phyloP scores from a whole-genome alignment of 2,113 vertebrate genomes.

The Dicrurus megarhynchus region DNA sequence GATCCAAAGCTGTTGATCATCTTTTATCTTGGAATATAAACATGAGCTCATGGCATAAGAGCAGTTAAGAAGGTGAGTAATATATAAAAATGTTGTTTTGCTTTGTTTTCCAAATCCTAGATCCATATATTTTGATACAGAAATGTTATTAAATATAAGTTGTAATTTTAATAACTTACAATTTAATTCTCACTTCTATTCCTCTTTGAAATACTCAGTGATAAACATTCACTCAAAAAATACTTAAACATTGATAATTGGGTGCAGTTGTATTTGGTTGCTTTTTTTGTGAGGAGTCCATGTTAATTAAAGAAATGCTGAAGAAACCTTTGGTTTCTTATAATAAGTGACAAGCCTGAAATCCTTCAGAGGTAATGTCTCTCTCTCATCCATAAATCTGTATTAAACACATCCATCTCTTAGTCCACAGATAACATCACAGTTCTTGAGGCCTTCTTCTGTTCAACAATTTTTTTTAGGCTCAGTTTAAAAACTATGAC shows the following conservation, averaged over 20 bases:
- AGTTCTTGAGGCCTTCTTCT: not conserved
- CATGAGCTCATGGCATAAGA: not conserved
- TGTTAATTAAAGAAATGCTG: not conserved
- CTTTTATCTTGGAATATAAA: not conserved
- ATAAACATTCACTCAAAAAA: not conserved
- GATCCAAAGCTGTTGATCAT: not conserved
- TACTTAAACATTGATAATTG: not conserved
- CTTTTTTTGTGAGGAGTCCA: not conserved
- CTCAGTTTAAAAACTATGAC: not conserved
- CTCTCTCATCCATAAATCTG: not conserved
- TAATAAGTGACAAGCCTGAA: not conserved
- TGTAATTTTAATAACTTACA: not conserved
- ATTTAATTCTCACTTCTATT: not conserved
- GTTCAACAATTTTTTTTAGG: not conserved
- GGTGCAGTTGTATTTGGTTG: not conserved
- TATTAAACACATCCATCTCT: not conserved
- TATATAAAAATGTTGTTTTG: not conserved
- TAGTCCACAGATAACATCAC: not conserved
- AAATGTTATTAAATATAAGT: not conserved
- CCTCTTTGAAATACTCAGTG: not conserved
- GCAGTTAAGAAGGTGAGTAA: not conserved
- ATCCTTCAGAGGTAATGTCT: not conserved
- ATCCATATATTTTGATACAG: not conserved
- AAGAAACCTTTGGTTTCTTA: not conserved
- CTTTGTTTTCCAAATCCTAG: not conserved